These are phyloP conservation scores for Metellina segmentata DNA, from an alignment of 2,888 invertebrate species.

Conservation along the genomic window DNA sequence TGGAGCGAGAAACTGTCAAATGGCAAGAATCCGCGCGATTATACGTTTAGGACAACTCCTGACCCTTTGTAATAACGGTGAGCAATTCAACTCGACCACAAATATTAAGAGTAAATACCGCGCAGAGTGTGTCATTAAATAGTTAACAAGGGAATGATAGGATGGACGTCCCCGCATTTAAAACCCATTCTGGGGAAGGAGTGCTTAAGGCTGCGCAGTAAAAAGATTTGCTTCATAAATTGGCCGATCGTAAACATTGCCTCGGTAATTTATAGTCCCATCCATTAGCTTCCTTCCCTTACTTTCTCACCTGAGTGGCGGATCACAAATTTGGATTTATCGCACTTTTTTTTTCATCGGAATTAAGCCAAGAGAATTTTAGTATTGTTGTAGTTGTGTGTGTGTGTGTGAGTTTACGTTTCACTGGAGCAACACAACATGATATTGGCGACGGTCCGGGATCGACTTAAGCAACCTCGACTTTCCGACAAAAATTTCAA, in stretches of 20 bases:
- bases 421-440: too few species aligned
- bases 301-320: slow-evolving; percentile 5
- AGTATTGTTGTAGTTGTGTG: too few species aligned
- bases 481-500: too few species aligned
- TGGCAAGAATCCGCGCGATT: slow-evolving; percentile 8
- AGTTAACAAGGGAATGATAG: slow-evolving; percentile 69
- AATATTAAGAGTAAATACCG: slow-evolving; percentile 65
- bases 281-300: slow-evolving; percentile 18
- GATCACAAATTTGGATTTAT: slow-evolving; percentile 14
- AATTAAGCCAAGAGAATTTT: too few species aligned
- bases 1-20: slow-evolving; percentile 22
- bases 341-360: neutral
- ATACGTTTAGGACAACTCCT: slow-evolving; percentile 38
- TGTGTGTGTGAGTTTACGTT: too few species aligned
- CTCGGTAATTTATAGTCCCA: slow-evolving; percentile 56
- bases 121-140: slow-evolving; percentile 67
- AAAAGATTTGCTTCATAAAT: slow-evolving; percentile 72
- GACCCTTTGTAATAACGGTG: slow-evolving; percentile 53
- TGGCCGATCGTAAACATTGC: slow-evolving; percentile 70
- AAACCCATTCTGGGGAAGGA: slow-evolving; percentile 45
- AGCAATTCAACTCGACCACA: slow-evolving; percentile 41
- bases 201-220: slow-evolving; percentile 64
- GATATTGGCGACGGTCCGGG: too few species aligned
- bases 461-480: too few species aligned
- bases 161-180: slow-evolving; percentile 37